These are phyloP conservation scores for Rostratula benghalensis DNA, from an alignment of 2,113 vertebrate genomes.

Conservation along the genomic window DNA sequence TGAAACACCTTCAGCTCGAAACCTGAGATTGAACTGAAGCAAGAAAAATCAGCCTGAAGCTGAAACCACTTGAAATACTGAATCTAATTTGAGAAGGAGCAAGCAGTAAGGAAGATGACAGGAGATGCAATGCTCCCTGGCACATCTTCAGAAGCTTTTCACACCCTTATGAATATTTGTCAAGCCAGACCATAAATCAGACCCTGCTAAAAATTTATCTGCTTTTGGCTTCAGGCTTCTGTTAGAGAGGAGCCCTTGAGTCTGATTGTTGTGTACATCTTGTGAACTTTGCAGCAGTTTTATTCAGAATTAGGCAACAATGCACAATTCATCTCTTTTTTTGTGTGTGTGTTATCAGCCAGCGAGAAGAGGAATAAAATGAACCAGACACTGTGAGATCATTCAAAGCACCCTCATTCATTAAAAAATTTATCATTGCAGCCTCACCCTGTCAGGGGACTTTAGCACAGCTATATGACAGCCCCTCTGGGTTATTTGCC, in stretches of 20 bases:
- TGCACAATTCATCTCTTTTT: background rate
- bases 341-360: background rate
- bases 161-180: background rate
- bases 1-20: conserved; percentile 5
- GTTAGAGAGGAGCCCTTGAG: background rate
- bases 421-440: background rate
- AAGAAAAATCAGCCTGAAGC: conserved; percentile 8
- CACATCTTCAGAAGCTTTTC: conserved; percentile 11
- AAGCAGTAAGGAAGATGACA: background rate
- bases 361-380: background rate
- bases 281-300: background rate
- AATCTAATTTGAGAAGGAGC: background rate
- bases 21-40: background rate
- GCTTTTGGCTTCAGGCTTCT: background rate
- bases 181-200: background rate
- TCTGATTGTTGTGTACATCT: background rate
- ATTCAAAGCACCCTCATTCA: background rate
- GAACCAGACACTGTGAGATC: background rate
- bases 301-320: background rate
- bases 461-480: background rate
- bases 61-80: conserved; percentile 7
- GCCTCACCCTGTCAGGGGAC: background rate
- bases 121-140: background rate
- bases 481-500: background rate
- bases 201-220: background rate